A percentile compares a stretch with the other conserved stretches of the same genome.
phyloP scores from a whole-genome alignment of 1,140 invertebrate genomes.

The Eulimnadia texana region DNA sequence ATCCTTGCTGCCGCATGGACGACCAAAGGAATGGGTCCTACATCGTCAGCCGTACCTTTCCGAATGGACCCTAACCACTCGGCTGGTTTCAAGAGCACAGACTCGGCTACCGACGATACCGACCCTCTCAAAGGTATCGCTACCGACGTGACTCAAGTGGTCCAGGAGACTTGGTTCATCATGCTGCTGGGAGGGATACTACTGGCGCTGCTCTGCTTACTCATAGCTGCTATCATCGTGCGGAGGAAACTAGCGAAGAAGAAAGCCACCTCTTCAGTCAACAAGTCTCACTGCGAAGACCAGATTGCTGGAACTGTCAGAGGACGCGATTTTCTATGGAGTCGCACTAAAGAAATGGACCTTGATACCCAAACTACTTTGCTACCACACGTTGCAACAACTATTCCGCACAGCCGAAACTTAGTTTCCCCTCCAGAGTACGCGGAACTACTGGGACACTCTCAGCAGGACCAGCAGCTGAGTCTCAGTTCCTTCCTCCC shows the following conservation, averaged over 20 bases:
- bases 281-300: not conserved
- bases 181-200: constrained; percentile 14
- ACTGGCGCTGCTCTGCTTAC: constrained; percentile 1
- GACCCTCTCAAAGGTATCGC: constrained; percentile 10
- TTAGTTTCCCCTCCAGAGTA: constrained; percentile 10
- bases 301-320: not conserved
- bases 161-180: constrained; percentile 17
- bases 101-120: not conserved
- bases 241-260: constrained; percentile 12
- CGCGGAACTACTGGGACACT: constrained; percentile 6
- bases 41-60: constrained; percentile 2
- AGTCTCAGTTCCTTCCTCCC: constrained; percentile 13
- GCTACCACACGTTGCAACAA: not conserved
- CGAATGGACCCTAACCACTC: not conserved
- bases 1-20: constrained; percentile 11
- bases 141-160: constrained; percentile 11
- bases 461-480: not conserved
- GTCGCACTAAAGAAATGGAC: constrained; percentile 9
- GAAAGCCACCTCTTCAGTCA: constrained; percentile 11
- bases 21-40: constrained; percentile 11
- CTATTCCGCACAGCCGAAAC: not conserved
- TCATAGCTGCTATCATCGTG: constrained; percentile 10
- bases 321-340: constrained; percentile 13
- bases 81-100: not conserved
- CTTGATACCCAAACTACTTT: not conserved